Conservation (phyloP, 2,888 invertebrate genomes). For the Scaptomyza cyrtandrae region DNA sequence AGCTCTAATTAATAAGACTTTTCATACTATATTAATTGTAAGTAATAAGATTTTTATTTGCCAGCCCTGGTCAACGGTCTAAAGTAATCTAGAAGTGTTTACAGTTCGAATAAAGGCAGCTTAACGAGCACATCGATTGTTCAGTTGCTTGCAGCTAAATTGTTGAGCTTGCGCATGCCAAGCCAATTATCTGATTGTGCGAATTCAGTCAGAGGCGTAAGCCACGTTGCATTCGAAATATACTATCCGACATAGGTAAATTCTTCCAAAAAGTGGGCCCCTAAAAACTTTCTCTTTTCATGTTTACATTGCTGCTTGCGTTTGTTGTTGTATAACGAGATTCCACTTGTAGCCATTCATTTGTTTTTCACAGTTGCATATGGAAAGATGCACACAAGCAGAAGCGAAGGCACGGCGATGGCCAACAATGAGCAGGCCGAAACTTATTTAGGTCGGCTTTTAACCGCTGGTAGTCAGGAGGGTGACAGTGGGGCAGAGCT, state of each 20-base stretch:
- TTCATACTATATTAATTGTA: not conserved
- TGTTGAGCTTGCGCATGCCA: not conserved
- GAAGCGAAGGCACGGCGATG: conserved; percentile 7
- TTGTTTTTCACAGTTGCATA: conserved; percentile 15
- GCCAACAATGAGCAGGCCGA: conserved; percentile 51
- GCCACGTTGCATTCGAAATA: not conserved
- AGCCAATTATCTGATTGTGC: conserved; percentile 27
- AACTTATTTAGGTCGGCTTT: conserved; percentile 79
- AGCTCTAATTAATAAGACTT: not conserved
- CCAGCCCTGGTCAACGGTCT: conserved; percentile 1
- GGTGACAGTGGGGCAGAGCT: conserved; percentile 82
- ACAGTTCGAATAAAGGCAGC: conserved; percentile 1
- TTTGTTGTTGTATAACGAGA: conserved; percentile 27
- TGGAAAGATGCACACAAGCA: conserved; percentile 40
- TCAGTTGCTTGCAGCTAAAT: conserved; percentile 20
- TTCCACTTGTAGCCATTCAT: conserved; percentile 2
- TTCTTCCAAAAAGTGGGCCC: conserved; percentile 4
- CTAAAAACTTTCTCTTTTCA: conserved; percentile 48
- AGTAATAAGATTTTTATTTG: not conserved
- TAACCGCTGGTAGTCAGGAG: conserved; percentile 78
- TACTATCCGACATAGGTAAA: conserved; percentile 25
- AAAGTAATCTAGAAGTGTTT: too few species aligned
- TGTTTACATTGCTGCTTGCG: conserved; percentile 27
- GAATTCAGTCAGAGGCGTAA: not conserved
- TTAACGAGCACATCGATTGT: conserved; percentile 11